A percentile compares a stretch with the other conserved stretches of the same genome.
phyloP scores from a whole-genome alignment of 2,797 vertebrate species.

The Notolabrus celidotus region DNA sequence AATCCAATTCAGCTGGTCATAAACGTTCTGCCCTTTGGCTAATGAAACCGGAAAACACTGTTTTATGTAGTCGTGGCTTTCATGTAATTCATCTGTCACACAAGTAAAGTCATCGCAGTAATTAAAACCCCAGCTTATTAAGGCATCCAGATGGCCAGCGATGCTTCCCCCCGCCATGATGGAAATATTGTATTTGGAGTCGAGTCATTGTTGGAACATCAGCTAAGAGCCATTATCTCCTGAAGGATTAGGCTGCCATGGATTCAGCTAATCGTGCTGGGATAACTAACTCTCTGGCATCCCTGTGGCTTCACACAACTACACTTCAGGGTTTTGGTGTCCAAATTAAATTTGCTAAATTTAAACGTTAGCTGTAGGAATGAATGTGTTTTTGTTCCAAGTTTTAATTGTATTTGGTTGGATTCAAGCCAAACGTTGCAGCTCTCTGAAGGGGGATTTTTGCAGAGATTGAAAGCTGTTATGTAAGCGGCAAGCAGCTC shows the following conservation, averaged over 20 bases:
- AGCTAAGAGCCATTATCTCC: conserved; percentile 79
- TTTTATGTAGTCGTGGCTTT: conserved; percentile 65
- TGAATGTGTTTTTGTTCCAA: conserved; percentile 24
- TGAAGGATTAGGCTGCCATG: conserved; percentile 78
- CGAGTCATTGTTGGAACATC: conserved; percentile 76
- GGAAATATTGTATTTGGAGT: conserved; percentile 79
- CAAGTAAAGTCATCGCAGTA: conserved; percentile 73
- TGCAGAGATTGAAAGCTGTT: conserved; percentile 13
- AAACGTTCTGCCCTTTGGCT: conserved; percentile 66
- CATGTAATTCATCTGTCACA: conserved; percentile 74
- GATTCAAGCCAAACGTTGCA: conserved; percentile 18
- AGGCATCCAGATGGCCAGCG: conserved; percentile 78
- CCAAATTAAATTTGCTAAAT: conserved; percentile 63
- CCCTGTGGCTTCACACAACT: conserved; percentile 42
- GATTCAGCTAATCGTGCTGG: conserved; percentile 77
- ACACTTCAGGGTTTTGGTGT: conserved; percentile 45
- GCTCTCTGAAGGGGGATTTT: conserved; percentile 13
- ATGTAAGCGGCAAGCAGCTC: background rate
- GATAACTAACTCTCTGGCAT: conserved; percentile 71
- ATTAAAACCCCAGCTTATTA: conserved; percentile 75
- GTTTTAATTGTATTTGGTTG: conserved; percentile 38
- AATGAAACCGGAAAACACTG: conserved; percentile 67
- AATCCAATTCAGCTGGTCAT: conserved; percentile 60
- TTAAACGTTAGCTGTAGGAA: conserved; percentile 39
- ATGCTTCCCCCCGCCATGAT: conserved; percentile 51